A percentile compares a stretch with the other conserved stretches of the same genome.
Evolutionary conservation across 1,140 invertebrate species (phyloP).

Genomic region (Bombus huntii): DNA sequence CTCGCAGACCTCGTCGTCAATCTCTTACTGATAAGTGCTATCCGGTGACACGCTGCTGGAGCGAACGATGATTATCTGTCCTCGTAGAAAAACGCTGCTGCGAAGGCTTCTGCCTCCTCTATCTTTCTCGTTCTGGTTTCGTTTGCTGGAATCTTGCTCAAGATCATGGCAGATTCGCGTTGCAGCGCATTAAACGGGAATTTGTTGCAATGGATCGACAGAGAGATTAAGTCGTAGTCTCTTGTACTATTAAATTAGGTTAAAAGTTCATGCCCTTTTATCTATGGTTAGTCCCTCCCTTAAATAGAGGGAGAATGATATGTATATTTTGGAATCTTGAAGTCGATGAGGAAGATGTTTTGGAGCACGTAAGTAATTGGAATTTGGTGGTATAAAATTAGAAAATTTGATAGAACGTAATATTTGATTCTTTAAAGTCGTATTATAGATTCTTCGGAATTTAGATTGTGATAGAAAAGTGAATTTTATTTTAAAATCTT

Average conservation of each 20-base stretch:
- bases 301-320: too few relatives aligned
- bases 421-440: too few relatives aligned
- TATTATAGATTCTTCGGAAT: too few relatives aligned
- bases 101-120: background rate
- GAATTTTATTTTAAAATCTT: too few relatives aligned
- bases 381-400: background rate
- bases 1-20: conserved; percentile 30
- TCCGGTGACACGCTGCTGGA: conserved; percentile 34
- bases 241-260: background rate
- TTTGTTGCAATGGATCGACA: background rate
- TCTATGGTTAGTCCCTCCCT: too few relatives aligned
- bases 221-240: background rate
- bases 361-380: too few relatives aligned
- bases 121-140: too few relatives aligned
- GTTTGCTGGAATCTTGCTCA: too few relatives aligned
- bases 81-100: conserved; percentile 25
- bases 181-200: background rate
- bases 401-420: background rate
- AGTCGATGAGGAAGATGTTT: background rate
- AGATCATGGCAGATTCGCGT: background rate
- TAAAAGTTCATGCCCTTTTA: background rate
- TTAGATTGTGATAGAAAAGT: too few relatives aligned
- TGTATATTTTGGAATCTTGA: background rate
- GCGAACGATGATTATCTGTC: conserved; percentile 36
- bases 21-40: conserved; percentile 46